Evolutionary conservation across 1,140 invertebrate genomes (phyloP), one percentile per base, ranked within the genome.

Genomic region (Heliothis virescens): DNA sequence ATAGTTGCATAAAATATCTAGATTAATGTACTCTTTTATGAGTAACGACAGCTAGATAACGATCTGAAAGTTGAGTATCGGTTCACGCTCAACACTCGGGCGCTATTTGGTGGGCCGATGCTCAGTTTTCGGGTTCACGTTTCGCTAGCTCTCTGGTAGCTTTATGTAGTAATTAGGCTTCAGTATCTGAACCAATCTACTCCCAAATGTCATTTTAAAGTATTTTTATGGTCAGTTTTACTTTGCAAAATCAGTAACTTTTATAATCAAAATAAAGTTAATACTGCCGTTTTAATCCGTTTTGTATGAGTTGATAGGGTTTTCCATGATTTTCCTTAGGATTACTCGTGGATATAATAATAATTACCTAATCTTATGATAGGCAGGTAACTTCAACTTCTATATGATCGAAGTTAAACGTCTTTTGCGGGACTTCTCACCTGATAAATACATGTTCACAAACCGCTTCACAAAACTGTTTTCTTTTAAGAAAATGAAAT

Each of bases 391-490:
- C 71, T 57, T 73, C 21, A 57, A 59, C 52, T 41, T 57, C 16
- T 34, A 52, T 65, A 34, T 18, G n/a, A 57, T 18, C 10, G 52
- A 48, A 75, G 55, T 75, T 47, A n/a, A 16, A 16, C 63, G 52
- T 60, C 15, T 41, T 67, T 78, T 78, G 71, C 52, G 57, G 41
- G 41, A 52, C 13, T 60, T 79, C 76, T 85, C 81, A 81, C 75
- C 78, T 75, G 47, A 79, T 55, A 71, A 55, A 75, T 41, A 83
- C 83, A 86, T 79, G 87, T 91, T 94, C 91, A 94, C 91, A 92
- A 94, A 93, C 86, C 63, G 63, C 80, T 91, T 92, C 90, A 91
- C 90, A 93, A 92, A 91, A 86, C 81, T 88, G 75, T 85, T 84
- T 59, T 59, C 34, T 84, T 82, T 75, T 76, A 81, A 77, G 69